These are phyloP conservation scores for Pygoscelis antarcticus DNA, from an alignment of 2,113 vertebrate genomes.

Conservation along the genomic window DNA sequence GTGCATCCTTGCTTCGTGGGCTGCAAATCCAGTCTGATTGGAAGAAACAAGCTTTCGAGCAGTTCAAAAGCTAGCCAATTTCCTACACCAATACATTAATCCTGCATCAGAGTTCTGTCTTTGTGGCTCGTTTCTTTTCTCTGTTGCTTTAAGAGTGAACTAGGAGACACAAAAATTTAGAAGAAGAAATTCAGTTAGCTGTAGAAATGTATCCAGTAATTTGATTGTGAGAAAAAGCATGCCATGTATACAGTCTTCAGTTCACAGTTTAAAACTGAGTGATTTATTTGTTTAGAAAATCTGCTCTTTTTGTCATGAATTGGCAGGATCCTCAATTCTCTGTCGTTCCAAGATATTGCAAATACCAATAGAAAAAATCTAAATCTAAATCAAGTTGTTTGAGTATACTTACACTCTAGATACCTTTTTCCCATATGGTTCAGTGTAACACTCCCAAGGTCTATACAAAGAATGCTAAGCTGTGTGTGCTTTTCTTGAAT, in stretches of 20 bases:
- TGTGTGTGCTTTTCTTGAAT: neutral
- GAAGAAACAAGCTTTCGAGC: neutral
- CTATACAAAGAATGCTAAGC: neutral
- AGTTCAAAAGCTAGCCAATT: neutral
- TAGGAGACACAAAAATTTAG: neutral
- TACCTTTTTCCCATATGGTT: neutral
- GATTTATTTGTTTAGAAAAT: neutral
- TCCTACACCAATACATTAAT: neutral
- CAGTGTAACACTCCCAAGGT: neutral
- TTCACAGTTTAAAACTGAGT: neutral
- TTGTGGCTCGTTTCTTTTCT: neutral
- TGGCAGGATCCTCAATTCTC: neutral
- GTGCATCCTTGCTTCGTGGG: neutral
- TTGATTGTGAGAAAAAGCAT: neutral
- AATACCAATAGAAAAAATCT: neutral
- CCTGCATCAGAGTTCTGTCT: neutral
- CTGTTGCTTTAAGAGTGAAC: neutral
- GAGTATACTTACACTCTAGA: neutral
- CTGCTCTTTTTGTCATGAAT: neutral
- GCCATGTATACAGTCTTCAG: neutral
- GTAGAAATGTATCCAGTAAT: neutral
- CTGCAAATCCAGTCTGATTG: neutral
- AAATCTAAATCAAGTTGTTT: neutral
- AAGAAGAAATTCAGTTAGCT: neutral
- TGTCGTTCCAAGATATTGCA: neutral